phyloP scores from a whole-genome alignment of 2,797 vertebrate genomes.

The Phalloptychus januarius region DNA sequence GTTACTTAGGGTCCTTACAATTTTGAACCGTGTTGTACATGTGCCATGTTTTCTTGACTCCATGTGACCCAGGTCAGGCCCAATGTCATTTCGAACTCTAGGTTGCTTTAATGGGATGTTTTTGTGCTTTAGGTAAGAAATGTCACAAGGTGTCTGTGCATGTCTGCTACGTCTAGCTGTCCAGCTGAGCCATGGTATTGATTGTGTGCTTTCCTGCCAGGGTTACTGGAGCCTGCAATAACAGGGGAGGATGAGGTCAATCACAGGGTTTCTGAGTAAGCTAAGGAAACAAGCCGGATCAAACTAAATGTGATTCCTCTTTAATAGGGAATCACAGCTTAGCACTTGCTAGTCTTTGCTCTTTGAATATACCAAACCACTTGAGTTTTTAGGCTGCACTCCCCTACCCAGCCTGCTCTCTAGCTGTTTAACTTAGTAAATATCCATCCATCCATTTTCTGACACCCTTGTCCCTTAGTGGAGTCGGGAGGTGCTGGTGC shows the following conservation, averaged over 20 bases:
- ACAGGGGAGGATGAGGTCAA: neutral
- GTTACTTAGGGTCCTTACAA: neutral
- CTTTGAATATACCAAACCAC: slow-evolving; percentile 22
- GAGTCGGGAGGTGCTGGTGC: too few relatives aligned
- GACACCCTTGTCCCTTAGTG: too few relatives aligned
- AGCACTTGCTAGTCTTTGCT: neutral
- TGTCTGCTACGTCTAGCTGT: neutral
- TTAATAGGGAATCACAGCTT: slow-evolving; percentile 14
- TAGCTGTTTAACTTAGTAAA: slow-evolving; percentile 20
- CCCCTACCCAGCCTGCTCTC: slow-evolving; percentile 9
- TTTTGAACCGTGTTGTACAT: neutral
- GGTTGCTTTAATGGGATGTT: neutral
- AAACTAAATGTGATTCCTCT: slow-evolving; percentile 6
- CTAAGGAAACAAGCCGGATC: slow-evolving; percentile 7
- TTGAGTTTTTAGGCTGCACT: slow-evolving; percentile 5
- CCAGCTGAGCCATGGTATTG: neutral
- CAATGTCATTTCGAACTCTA: neutral
- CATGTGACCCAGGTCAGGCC: neutral
- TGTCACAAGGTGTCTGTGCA: neutral
- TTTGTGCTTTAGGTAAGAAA: neutral
- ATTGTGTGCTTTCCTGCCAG: neutral
- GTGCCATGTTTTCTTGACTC: neutral
- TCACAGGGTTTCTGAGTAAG: slow-evolving; percentile 9
- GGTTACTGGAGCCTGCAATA: neutral
- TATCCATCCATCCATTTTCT: too few relatives aligned